Conservation (phyloP, 2,113 vertebrate genomes). For the Saccopteryx bilineata region DNA sequence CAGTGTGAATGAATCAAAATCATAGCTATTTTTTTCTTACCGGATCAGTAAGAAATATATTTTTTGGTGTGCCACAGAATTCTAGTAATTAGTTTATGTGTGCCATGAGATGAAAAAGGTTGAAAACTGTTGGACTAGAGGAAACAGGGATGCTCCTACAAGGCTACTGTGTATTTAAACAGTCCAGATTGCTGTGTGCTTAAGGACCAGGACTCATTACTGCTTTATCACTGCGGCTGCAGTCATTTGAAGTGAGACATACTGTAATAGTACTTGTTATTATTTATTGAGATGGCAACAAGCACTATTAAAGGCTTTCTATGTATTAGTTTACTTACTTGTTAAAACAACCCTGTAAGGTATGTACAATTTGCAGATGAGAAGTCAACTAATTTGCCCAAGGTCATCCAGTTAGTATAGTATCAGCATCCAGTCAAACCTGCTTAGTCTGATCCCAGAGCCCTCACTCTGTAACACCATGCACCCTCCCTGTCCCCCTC, state of each 20-base stretch:
- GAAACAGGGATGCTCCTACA: not conserved
- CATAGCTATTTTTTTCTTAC: no score
- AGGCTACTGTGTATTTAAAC: not conserved
- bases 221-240: not conserved
- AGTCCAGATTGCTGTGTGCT: not conserved
- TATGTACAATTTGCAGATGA: not conserved
- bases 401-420: not conserved
- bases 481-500: not conserved
- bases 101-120: no score
- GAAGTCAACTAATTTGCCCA: not conserved
- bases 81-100: no score
- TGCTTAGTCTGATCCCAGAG: not conserved
- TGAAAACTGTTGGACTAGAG: not conserved
- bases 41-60: no score
- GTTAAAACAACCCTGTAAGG: not conserved
- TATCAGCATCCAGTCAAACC: not conserved
- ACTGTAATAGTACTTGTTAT: not conserved
- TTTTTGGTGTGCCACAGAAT: no score
- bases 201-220: not conserved
- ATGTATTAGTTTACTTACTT: not conserved
- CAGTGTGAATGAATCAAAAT: no score
- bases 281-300: not conserved
- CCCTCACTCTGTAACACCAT: not conserved
- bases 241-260: conserved; percentile 1
- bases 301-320: not conserved